Percentiles rank a stretch among this genome's conserved stretches.
phyloP scores from a whole-genome alignment of 92 coral and sea anemone species.

The Muricea muricata region DNA sequence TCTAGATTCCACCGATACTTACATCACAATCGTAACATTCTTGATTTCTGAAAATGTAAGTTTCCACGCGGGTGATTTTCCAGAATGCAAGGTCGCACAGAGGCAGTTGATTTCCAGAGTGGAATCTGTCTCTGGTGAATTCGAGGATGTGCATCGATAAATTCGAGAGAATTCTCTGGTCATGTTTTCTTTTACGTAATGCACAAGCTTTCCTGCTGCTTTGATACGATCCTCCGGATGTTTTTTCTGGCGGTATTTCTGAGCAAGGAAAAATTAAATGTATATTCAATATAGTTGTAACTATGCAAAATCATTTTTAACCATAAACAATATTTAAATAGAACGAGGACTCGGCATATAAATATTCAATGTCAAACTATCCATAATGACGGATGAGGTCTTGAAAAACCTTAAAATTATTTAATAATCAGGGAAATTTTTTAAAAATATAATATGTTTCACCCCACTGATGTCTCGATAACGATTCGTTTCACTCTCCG shows the following conservation, averaged over 20 bases:
- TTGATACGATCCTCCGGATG: neutral
- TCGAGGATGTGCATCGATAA: neutral
- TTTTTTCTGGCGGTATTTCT: conserved; percentile 22
- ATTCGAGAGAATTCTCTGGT: conserved; percentile 15
- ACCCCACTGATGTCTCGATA: too few species aligned
- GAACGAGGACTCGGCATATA: too few species aligned
- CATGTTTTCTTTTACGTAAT: conserved; percentile 30
- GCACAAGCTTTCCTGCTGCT: conserved; percentile 16
- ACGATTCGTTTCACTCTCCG: too few species aligned
- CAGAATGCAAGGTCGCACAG: neutral
- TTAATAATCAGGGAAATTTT: too few species aligned
- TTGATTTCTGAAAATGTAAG: conserved; percentile 19
- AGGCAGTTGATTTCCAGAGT: neutral
- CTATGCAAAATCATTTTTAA: too few species aligned
- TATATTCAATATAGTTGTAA: neutral
- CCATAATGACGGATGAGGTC: too few species aligned
- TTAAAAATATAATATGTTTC: too few species aligned
- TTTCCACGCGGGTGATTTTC: conserved; percentile 11
- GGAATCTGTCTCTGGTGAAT: neutral
- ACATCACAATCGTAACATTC: conserved; percentile 37
- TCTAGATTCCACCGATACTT: neutral
- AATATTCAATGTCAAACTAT: too few species aligned
- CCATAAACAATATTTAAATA: too few species aligned
- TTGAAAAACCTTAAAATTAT: too few species aligned
- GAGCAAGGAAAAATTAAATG: neutral